These are phyloP conservation scores for Microctenopoma lineatum DNA, from an alignment of 2,797 vertebrate genomes.

Conservation along the genomic window DNA sequence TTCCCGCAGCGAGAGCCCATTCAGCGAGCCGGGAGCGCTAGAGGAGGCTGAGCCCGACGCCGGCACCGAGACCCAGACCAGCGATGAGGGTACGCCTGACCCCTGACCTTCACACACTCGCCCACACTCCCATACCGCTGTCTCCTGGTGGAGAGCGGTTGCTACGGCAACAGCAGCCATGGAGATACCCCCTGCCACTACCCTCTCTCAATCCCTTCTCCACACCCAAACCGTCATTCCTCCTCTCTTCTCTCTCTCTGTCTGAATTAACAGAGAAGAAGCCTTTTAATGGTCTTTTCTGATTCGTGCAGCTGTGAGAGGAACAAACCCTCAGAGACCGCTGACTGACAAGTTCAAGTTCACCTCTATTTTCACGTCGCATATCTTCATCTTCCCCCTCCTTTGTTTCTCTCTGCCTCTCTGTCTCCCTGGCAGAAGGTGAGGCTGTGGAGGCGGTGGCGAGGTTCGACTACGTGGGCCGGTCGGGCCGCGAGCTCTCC, in stretches of 20 bases:
- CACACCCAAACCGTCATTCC: slow-evolving; percentile 20
- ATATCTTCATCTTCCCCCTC: slow-evolving; percentile 21
- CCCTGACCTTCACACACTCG: slow-evolving; percentile 63
- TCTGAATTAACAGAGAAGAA: slow-evolving; percentile 49
- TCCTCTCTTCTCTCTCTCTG: slow-evolving; percentile 16
- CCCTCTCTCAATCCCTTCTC: slow-evolving; percentile 18
- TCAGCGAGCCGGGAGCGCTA: slow-evolving; percentile 95
- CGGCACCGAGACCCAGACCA: slow-evolving; percentile 94
- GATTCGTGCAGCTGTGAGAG: slow-evolving; percentile 47
- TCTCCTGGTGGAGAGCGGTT: slow-evolving; percentile 66
- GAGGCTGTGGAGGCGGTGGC: slow-evolving; percentile 96
- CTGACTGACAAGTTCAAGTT: slow-evolving; percentile 65
- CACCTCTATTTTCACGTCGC: slow-evolving; percentile 42
- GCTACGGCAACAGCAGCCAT: slow-evolving; percentile 77
- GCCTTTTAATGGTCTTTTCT: slow-evolving; percentile 21
- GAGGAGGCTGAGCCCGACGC: slow-evolving; percentile 95
- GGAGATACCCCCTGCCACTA: slow-evolving; percentile 53
- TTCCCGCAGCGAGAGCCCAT: slow-evolving; percentile 92
- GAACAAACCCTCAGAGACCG: slow-evolving; percentile 40
- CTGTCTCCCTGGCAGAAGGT: slow-evolving; percentile 82
- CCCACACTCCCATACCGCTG: slow-evolving; percentile 40
- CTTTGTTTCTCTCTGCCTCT: neutral
- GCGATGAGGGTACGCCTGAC: slow-evolving; percentile 91
- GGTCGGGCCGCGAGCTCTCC: slow-evolving; percentile 94
- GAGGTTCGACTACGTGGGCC: slow-evolving; percentile 95